phyloP scores from a whole-genome alignment of 2,888 invertebrate species.

The Trachelus troglodyta region DNA sequence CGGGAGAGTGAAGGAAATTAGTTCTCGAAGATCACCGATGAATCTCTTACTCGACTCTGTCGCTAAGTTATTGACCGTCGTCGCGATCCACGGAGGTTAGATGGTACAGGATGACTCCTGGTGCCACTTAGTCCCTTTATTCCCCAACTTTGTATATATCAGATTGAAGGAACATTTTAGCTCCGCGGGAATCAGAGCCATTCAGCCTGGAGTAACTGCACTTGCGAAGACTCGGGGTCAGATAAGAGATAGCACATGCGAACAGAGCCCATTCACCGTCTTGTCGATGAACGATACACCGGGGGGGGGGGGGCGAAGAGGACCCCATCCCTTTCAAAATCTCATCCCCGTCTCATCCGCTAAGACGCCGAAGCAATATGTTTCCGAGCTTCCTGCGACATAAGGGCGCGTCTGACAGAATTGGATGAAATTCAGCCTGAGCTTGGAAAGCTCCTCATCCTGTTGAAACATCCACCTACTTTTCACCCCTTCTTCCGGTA shows the following conservation, averaged over 20 bases:
- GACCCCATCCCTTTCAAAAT: constrained; percentile 13
- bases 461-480: not conserved
- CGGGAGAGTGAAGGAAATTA: not conserved
- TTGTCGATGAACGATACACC: constrained; percentile 30
- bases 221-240: not conserved
- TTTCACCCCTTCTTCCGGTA: not conserved
- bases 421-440: not conserved
- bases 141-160: constrained; percentile 47
- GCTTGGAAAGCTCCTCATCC: not conserved
- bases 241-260: constrained; percentile 3
- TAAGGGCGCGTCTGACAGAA: constrained; percentile 18
- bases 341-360: not conserved
- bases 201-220: not conserved
- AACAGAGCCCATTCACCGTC: constrained; percentile 17
- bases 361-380: not conserved
- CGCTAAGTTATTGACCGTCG: not conserved
- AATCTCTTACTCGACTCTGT: not conserved
- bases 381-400: constrained; percentile 17
- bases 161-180: constrained; percentile 30
- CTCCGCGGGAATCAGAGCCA: not conserved
- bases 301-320: constrained; percentile 19
- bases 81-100: not conserved
- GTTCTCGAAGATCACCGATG: constrained; percentile 2
- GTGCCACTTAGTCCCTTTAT: constrained; percentile 17
- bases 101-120: not conserved